Percentiles rank a stretch among this genome's conserved stretches.
phyloP scores from a whole-genome alignment of 2,888 invertebrate species.

The Tetanocera ferruginea region DNA sequence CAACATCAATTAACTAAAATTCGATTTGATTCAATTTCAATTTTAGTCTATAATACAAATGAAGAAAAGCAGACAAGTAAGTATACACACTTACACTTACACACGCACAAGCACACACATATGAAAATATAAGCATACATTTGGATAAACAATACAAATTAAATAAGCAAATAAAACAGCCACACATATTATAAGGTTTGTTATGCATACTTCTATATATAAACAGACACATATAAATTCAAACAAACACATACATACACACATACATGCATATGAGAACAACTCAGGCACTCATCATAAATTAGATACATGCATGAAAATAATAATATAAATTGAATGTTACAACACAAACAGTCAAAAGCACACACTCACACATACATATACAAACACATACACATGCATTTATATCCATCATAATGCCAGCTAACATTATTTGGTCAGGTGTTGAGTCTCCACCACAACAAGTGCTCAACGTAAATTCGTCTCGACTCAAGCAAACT shows the following conservation, averaged over 20 bases:
- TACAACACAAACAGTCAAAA: background rate
- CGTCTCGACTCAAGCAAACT: too few species aligned
- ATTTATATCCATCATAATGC: background rate
- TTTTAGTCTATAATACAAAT: too few species aligned
- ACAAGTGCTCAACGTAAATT: too few species aligned
- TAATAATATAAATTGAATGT: too few species aligned
- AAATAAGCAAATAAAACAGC: background rate
- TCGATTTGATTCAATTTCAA: too few species aligned
- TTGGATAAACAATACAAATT: background rate
- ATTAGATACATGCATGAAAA: too few species aligned
- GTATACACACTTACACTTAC: background rate
- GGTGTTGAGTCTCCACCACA: too few species aligned
- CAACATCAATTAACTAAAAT: too few species aligned
- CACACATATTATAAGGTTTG: background rate
- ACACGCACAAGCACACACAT: background rate
- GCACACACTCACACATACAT: background rate
- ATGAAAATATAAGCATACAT: too few species aligned
- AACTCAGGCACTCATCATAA: too few species aligned
- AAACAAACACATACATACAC: background rate
- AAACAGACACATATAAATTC: background rate
- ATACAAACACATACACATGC: background rate
- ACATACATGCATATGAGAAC: background rate
- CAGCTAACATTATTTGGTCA: too few species aligned
- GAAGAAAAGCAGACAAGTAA: too few species aligned
- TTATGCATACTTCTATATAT: background rate